Evolutionary conservation across 2,888 invertebrate species (phyloP).

Genomic region (Tridacna gigas): DNA sequence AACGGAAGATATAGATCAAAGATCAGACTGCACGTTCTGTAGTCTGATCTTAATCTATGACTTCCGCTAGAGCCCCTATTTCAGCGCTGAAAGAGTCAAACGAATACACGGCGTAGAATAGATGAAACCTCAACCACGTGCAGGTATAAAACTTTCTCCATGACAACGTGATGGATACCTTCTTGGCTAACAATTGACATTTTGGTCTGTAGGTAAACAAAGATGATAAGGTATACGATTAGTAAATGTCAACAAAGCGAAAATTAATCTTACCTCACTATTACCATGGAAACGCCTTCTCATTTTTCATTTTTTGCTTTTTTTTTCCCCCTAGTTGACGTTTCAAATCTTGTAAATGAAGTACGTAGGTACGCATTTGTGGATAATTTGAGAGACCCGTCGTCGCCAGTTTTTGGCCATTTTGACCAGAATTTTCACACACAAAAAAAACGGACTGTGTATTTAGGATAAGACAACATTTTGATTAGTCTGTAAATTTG

Average conservation of each 20-base stretch:
- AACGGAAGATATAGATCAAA: too few relatives aligned
- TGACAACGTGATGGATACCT: slow-evolving; percentile 5
- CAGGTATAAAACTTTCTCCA: background rate
- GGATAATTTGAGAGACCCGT: background rate
- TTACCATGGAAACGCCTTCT: slow-evolving; percentile 7
- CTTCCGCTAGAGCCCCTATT: background rate
- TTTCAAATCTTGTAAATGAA: background rate
- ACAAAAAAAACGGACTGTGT: too few relatives aligned
- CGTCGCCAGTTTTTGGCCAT: background rate
- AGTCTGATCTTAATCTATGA: too few relatives aligned
- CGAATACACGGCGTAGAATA: too few relatives aligned
- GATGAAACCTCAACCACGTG: too few relatives aligned
- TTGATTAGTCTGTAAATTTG: too few relatives aligned
- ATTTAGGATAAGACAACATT: too few relatives aligned
- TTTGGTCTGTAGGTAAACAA: slow-evolving; percentile 7
- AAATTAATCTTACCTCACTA: slow-evolving; percentile 9
- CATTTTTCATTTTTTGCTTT: background rate
- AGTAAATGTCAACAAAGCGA: slow-evolving; percentile 8
- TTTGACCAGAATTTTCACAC: background rate
- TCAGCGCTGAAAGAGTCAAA: too few relatives aligned
- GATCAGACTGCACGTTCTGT: too few relatives aligned
- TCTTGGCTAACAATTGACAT: background rate
- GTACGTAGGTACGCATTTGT: background rate
- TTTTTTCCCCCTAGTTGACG: background rate
- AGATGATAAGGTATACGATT: background rate